Base-by-base conservation (phyloP, 2,888 invertebrate genomes). In the Helicoverpa assulta region DNA sequence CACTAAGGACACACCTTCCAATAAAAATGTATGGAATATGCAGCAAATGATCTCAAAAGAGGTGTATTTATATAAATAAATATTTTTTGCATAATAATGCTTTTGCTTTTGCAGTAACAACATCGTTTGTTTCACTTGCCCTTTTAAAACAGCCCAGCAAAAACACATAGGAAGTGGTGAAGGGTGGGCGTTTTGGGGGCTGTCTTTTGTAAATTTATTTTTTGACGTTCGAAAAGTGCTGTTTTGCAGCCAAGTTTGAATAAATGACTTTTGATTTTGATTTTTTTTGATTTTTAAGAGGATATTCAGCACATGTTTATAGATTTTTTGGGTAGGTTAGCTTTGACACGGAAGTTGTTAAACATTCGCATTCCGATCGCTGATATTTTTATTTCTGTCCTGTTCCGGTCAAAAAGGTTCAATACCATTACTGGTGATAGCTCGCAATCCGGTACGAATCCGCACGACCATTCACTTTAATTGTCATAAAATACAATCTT, bases 401-500 rank as follows among this genome's bases (percentile, higher is more conserved):
- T 67, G 69, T 84, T 83, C 76, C 79, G 80, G 76, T 65, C 57
- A 71, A 76, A 74, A 82, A 78, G 68, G 66, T 75, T 60, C 50
- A 69, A 74, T 82, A 70, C 64, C 73, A 80, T 78, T 80, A 73
- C 66, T 70, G 69, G 61, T 77, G 67, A 85, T 82, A 79, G 74
- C 54, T 60, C 53, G 51, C 52, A 60, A 63, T 70, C 57, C 61
- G 58, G 37, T 66, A 7, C 66, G 67, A 84, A 85, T 85, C 78
- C 79, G 70, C 65, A 80, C 54, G 66, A 73, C 75, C 78, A 80
- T 81, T 81, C 82, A 82, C 82, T 88, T 88, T 86, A 73, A 89
- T 89, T 87, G 85, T 87, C 84, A 86, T 86, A 85, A 89, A 88
- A 87, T 87, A 89, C 82, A 86, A 87, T 89, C 84, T 80, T 83